Base-by-base conservation (phyloP, 2,113 vertebrate species). In the Orcinus orca region DNA sequence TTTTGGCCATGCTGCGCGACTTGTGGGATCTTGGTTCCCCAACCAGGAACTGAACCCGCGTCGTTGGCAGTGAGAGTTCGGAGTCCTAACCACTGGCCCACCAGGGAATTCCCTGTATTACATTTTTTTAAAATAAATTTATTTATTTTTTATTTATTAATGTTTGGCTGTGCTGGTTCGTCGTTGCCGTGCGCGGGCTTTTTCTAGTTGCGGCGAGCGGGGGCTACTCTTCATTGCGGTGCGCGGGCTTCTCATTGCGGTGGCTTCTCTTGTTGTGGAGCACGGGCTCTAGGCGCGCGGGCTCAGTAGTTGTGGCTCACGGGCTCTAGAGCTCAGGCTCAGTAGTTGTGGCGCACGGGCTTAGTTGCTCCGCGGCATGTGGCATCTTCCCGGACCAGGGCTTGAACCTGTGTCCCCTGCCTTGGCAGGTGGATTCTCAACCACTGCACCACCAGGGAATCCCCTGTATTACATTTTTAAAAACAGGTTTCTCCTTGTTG, bases 401-500 rank as follows among this genome's bases (percentile, higher is more conserved):
- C 33, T 4, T 12, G 31, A n/a, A 53, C 18, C 73, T 0, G 1
- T 2, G 0, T 53, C 53, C 53, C 5, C 53, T 53, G 44, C 74
- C 18, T 33, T 5, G 2, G 31, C 74, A 77, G 17, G 74, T 18
- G 33, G 47, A 10, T 3, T 53, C 47, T 18, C n/a, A 80, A 36
- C 33, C 50, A 36, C 33, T 55, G 21, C 11, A 3, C 53, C 33
- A 36, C 50, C 1, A 1, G 50, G 50, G 77, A 15, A 17, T 13
- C 14, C 33, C 21, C 21, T 70, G 71, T 38, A 26, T 84, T 90
- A 29, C 25, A 29, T 85, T 87, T 92, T 84, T 63, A 44, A 88
- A 67, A 71, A 68, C 31, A 87, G 70, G 44, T n/a, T 58, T 95
- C 44, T 76, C 63, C 50, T 50, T 50, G 17, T 26, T 6, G 21